Base-by-base conservation (phyloP, 2,113 vertebrate genomes). In the Thunnus thynnus region DNA sequence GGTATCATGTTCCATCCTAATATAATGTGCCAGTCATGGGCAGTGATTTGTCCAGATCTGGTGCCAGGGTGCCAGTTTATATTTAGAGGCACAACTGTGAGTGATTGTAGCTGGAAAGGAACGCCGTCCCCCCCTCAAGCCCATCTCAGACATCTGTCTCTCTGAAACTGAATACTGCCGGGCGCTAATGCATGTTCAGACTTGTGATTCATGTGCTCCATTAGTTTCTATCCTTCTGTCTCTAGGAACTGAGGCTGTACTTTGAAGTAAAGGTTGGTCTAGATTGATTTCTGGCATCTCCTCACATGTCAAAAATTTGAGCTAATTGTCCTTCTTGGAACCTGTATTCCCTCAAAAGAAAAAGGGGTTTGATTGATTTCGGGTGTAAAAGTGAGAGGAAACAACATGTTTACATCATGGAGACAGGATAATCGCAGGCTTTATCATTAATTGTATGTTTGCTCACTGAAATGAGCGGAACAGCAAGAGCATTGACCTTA, bases 81-180 rank as follows among this genome's bases (percentile, higher is more conserved):
- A 85, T 89, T 86, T 89, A 88, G 87, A 86, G 36, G 25, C 73
- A 87, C 87, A 87, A 89, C 85, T 91, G 87, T 63, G 82, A 67
- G 63, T 55, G 84, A 86, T 80, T 90, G 88, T 87, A 69, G 85
- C 62, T 76, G 76, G 65, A 90, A 78, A 75, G 65, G 71, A 90
- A 68, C 12, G 18, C 72, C 68, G 9, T 6, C 47, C 27, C 78
- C 44, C 44, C 47, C 77, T 25, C 2, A 47, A 70, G 54, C 51
- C 48, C 63, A 68, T 72, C 64, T 0, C 65, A 90, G 86, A 85
- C 88, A 86, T 89, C 84, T 88, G 86, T 63, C 68, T 87, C 72
- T 56, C 75, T 72, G 88, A 91, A 92, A 91, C 73, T 30, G 36
- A 82, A 90, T 52, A 72, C 78, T 44, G 48, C 77, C 10, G 63